phyloP scores from a whole-genome alignment of 2,888 invertebrate genomes.

The Parochlus steinenii region DNA sequence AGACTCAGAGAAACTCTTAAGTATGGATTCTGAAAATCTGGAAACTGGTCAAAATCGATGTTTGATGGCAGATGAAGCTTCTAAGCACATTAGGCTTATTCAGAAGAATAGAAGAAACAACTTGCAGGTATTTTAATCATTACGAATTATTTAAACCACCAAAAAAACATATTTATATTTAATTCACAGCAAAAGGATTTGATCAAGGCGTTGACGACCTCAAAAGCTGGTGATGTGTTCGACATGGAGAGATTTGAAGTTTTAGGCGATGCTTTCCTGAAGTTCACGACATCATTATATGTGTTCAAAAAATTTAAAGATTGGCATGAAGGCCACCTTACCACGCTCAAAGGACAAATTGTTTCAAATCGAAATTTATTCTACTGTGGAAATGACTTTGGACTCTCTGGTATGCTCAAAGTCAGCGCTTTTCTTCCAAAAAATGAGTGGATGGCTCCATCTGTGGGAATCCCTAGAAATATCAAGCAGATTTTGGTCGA shows the following conservation, averaged over 20 bases:
- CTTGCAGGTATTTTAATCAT: no score
- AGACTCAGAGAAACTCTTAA: background rate
- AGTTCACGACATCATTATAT: constrained; percentile 52
- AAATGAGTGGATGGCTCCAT: no score
- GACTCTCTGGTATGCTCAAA: constrained; percentile 31
- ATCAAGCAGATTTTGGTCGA: constrained; percentile 22
- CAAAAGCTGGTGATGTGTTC: constrained; percentile 50
- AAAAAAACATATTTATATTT: no score
- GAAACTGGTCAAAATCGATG: background rate
- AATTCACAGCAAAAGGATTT: constrained; percentile 10
- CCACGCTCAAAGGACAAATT: constrained; percentile 44
- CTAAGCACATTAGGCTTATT: no score
- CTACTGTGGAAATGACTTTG: constrained; percentile 40
- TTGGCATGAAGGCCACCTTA: constrained; percentile 58
- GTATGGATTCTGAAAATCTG: no score
- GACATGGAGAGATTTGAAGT: constrained; percentile 69
- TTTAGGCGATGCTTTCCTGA: constrained; percentile 72
- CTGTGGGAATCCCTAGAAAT: constrained; percentile 42
- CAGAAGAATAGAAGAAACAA: no score
- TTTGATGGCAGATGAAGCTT: no score
- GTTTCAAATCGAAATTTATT: constrained; percentile 74
- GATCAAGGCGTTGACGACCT: constrained; percentile 35
- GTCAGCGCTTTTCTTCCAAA: constrained; percentile 51
- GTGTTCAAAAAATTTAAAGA: constrained; percentile 44
- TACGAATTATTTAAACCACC: no score